Percentiles rank a stretch among this genome's conserved stretches.
These are phyloP conservation scores for Gastrophysa polygoni DNA, from an alignment of 2,888 invertebrate genomes.

Conservation along the genomic window DNA sequence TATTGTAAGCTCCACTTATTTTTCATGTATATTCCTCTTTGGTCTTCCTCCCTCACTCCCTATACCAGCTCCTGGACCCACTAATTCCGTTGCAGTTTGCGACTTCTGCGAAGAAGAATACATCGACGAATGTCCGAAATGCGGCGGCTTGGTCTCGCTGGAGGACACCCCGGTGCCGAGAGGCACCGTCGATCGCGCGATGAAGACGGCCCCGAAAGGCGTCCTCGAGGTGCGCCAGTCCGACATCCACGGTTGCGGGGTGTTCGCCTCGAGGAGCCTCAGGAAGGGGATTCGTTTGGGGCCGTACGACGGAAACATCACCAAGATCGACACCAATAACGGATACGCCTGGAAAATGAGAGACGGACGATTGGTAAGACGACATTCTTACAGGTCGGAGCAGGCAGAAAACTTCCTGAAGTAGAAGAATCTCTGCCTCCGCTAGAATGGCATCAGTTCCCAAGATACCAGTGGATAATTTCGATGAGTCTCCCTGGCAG, in stretches of 20 bases:
- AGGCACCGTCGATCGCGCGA: slow-evolving; percentile 37
- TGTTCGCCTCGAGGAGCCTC: slow-evolving; percentile 35
- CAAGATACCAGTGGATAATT: no score
- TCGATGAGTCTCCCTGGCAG: no score
- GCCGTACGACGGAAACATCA: slow-evolving; percentile 41
- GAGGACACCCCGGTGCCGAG: slow-evolving; percentile 30
- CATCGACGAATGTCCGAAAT: slow-evolving; percentile 37
- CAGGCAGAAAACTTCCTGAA: no score
- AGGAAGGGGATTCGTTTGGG: slow-evolving; percentile 40
- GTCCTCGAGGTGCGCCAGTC: slow-evolving; percentile 36
- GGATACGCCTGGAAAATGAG: slow-evolving; percentile 42
- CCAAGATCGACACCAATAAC: slow-evolving; percentile 26
- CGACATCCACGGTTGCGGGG: slow-evolving; percentile 40
- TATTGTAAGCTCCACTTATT: no score
- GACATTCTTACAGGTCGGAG: no score
- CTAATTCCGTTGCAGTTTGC: slow-evolving; percentile 31
- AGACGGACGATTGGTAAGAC: slow-evolving; percentile 33
- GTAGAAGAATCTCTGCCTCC: no score
- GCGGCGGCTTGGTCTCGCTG: slow-evolving; percentile 34
- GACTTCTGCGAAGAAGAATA: slow-evolving; percentile 37
- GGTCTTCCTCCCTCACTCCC: no score
- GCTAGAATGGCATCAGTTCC: no score
- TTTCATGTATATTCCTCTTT: no score
- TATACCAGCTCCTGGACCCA: no score
- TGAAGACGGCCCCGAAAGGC: slow-evolving; percentile 37